Percentiles rank a stretch among this genome's conserved stretches.
Evolutionary conservation across 1,140 invertebrate genomes (phyloP).

Genomic region (Mya arenaria): DNA sequence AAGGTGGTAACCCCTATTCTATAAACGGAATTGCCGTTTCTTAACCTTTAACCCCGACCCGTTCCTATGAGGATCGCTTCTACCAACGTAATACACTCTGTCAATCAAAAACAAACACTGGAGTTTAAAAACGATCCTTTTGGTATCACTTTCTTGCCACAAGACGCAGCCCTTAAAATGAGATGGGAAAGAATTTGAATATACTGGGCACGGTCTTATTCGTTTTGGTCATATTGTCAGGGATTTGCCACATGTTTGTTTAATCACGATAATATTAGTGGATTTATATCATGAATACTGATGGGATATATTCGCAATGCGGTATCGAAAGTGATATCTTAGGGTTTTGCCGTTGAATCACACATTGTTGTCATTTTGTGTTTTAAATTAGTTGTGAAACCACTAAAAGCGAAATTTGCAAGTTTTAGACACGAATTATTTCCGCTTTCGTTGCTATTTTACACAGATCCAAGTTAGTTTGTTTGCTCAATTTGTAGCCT

Average conservation of each 20-base stretch:
- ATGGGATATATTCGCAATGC: no score
- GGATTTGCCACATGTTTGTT: not conserved
- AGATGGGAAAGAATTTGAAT: not conserved
- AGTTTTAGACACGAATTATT: no score
- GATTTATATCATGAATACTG: no score
- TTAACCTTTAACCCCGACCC: constrained; percentile 33
- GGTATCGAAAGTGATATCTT: no score
- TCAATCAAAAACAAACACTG: constrained; percentile 57
- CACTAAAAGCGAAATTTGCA: no score
- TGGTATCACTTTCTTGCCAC: not conserved
- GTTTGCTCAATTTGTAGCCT: constrained; percentile 3
- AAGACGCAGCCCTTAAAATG: not conserved
- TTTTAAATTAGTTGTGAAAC: no score
- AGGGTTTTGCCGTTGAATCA: no score
- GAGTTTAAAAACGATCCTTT: constrained; percentile 46
- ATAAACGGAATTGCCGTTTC: constrained; percentile 48
- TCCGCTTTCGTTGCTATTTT: no score
- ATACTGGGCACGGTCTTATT: not conserved
- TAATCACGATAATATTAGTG: no score
- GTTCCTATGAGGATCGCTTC: constrained; percentile 27
- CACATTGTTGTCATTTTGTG: no score
- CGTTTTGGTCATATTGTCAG: not conserved
- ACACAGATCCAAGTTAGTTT: no score
- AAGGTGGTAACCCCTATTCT: constrained; percentile 52
- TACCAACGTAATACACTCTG: constrained; percentile 50